Conservation (phyloP, 53 echinoderm and acorn worm genomes). For the Echinarachnius parma region DNA sequence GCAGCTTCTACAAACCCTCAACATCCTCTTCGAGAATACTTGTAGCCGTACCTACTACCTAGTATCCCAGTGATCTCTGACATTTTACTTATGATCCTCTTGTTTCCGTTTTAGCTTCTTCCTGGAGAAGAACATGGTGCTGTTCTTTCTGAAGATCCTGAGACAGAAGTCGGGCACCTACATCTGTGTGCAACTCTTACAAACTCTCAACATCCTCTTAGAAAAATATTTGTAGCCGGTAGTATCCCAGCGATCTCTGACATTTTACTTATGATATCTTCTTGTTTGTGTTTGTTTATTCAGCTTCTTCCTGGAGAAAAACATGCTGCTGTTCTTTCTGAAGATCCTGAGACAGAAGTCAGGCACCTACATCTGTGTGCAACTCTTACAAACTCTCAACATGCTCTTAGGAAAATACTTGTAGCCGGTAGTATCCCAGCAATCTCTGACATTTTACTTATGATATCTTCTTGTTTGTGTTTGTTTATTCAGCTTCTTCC, state of each 20-base stretch:
- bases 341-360: constrained; percentile 92
- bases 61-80: background rate
- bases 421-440: too few species aligned
- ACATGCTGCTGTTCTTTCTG: constrained; percentile 96
- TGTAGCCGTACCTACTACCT: constrained; percentile 80
- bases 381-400: constrained; percentile 94
- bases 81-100: background rate
- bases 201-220: constrained; percentile 97
- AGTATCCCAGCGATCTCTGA: background rate
- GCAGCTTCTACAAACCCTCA: constrained; percentile 96
- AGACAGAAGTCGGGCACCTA: constrained; percentile 88
- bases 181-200: constrained; percentile 96
- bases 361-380: constrained; percentile 94
- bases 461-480: background rate
- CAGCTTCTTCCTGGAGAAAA: constrained; percentile 99
- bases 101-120: constrained; percentile 80
- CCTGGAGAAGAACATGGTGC: constrained; percentile 98
- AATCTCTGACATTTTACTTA: background rate
- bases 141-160: constrained; percentile 93
- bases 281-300: background rate
- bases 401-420: constrained; percentile 99
- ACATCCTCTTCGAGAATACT: constrained; percentile 98
- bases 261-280: background rate
- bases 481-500: constrained; percentile 75
- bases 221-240: too few species aligned